Evolutionary conservation across 2,113 vertebrate species (phyloP), one percentile per base, ranked within the genome.

Genomic region (Ochotona curzoniae): DNA sequence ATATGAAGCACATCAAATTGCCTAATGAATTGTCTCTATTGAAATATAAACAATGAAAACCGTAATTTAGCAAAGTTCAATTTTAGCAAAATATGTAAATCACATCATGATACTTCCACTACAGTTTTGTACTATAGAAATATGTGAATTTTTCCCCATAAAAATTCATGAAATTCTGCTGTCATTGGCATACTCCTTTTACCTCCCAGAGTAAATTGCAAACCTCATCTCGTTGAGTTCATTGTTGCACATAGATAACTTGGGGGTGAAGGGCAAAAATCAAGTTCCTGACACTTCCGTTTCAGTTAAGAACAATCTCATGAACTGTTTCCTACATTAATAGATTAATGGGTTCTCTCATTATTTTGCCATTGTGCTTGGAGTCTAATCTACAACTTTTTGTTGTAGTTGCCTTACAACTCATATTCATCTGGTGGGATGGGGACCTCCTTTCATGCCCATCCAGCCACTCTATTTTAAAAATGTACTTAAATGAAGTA

Each of bases 21-120:
- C 84, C 63, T 92, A 90, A 94, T 95, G 64, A 94, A 30, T 21
- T 90, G 49, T 38, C 32, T 83, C 30, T 95, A 89, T 87, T 95
- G 96, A 91, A 35, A 92, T 20, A 87, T 28, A 79, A 87, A 90
- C 44, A 94, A 6, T 84, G 38, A 85, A 96, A 96, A 89, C 76
- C 87, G 23, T 83, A 96, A 91, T 95, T 95, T 87, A 93, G 44
- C 54, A 93, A 90, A 95, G 87, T 71, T 54, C 32, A 84, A 13
- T 79, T 20, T 18, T 64, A 75, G n/a, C 61, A 96, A 91, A 74
- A 81, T 79, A 83, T 20, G 20, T 67, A 94, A 74, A 90, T 94
- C 25, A 91, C 92, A 57, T 89, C 57, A 91, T 83, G 21, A 87
- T 61, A 61, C 7, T 14, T 38, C 94, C 13, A 74, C 8, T 11